These are phyloP conservation scores for Pyrocephalus nanus DNA, from an alignment of 2,797 vertebrate genomes.

Conservation along the genomic window DNA sequence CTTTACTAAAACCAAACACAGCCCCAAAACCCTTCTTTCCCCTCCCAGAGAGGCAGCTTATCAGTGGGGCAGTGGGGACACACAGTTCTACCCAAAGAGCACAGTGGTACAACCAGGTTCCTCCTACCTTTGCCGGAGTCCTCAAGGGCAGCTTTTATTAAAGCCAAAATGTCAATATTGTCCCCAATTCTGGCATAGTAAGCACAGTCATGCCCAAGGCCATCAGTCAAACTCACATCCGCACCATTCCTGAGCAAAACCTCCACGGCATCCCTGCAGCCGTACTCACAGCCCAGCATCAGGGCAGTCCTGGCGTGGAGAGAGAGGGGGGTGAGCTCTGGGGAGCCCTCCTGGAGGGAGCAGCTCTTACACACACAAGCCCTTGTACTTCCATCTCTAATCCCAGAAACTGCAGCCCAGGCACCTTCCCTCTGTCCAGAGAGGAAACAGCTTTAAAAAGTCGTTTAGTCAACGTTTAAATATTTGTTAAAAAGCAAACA, in stretches of 20 bases:
- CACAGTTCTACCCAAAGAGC: neutral
- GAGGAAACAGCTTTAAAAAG: neutral
- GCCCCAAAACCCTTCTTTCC: neutral
- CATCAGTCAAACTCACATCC: slow-evolving; percentile 84
- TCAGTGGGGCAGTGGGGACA: neutral
- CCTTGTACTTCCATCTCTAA: rapidly evolving
- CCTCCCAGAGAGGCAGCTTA: neutral
- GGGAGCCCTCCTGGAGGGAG: rapidly evolving
- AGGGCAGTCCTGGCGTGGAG: slow-evolving; percentile 84
- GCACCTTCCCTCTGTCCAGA: neutral
- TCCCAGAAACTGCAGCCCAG: neutral
- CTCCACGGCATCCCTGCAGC: slow-evolving; percentile 93
- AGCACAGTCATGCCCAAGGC: slow-evolving; percentile 86
- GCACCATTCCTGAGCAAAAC: slow-evolving; percentile 86
- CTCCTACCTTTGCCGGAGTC: slow-evolving; percentile 83
- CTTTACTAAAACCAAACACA: neutral
- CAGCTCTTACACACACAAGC: rapidly evolving
- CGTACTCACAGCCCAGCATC: slow-evolving; percentile 93
- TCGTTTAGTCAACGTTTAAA: neutral
- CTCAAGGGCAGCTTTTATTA: slow-evolving; percentile 86
- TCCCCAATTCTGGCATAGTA: slow-evolving; percentile 93
- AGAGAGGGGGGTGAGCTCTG: rapidly evolving
- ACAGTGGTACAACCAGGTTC: rapidly evolving
- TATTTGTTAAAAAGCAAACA: neutral
- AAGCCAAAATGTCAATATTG: slow-evolving; percentile 84